These are phyloP conservation scores for Danionella cerebrum DNA, from an alignment of 2,113 vertebrate species.

Conservation along the genomic window DNA sequence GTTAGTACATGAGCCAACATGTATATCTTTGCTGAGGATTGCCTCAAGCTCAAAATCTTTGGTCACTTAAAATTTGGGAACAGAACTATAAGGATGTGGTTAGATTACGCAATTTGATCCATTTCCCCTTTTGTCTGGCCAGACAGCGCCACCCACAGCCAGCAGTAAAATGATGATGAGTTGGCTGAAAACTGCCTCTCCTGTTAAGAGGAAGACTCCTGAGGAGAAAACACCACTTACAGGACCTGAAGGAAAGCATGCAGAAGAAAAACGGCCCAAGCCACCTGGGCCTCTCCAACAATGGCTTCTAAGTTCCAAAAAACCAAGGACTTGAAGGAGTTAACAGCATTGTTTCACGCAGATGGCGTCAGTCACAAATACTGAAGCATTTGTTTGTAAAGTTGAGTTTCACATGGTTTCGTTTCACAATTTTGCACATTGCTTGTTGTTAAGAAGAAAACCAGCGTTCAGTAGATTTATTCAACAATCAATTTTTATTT, in stretches of 20 bases:
- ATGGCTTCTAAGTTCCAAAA: conserved; percentile 59
- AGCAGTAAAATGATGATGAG: conserved; percentile 75
- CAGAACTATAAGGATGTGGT: no score
- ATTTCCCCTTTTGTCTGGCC: not conserved
- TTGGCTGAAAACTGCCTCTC: conserved; percentile 72
- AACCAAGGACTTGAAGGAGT: conserved; percentile 28
- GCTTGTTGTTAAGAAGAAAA: conserved; percentile 25
- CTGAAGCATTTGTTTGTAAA: not conserved
- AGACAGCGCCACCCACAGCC: conserved; percentile 66
- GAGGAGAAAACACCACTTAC: conserved; percentile 45
- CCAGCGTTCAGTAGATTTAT: conserved; percentile 36
- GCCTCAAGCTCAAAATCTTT: no score
- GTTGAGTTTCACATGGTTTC: not conserved
- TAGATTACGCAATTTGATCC: no score
- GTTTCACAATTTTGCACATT: not conserved
- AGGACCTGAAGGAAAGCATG: conserved; percentile 39
- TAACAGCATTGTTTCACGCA: not conserved
- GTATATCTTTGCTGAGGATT: no score
- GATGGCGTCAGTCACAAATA: not conserved
- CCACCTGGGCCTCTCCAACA: conserved; percentile 52
- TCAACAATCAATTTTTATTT: conserved; percentile 66
- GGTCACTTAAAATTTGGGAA: no score
- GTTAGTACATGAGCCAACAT: no score
- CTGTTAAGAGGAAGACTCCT: conserved; percentile 68
- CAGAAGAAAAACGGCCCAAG: conserved; percentile 55